Evolutionary conservation across 2,888 invertebrate genomes (phyloP).

Genomic region (Ashinkailepas kermadecensis): DNA sequence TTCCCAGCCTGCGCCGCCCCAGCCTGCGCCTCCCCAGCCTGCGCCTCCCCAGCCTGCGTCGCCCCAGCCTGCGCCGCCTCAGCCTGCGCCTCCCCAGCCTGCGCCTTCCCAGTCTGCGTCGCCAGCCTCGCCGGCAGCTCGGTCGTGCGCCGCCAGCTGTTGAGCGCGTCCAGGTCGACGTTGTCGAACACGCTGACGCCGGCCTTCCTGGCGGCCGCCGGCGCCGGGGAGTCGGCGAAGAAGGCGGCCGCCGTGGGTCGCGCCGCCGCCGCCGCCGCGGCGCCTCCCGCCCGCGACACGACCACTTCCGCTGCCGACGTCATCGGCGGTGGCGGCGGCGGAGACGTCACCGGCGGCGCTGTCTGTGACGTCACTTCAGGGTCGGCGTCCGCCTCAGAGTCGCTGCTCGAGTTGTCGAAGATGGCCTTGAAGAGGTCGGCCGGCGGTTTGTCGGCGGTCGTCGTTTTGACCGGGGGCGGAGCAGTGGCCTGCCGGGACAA

Average conservation of each 20-base stretch:
- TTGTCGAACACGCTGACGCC: constrained; percentile 33
- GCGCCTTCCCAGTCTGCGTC: background rate
- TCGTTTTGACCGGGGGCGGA: no score
- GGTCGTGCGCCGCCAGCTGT: constrained; percentile 26
- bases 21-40: background rate
- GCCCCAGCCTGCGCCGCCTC: background rate
- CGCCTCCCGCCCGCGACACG: background rate
- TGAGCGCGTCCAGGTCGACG: constrained; percentile 32
- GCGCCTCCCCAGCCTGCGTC: background rate
- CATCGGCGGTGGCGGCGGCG: background rate
- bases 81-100: background rate
- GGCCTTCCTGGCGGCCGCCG: background rate
- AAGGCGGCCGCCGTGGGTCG: background rate
- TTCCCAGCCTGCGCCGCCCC: background rate
- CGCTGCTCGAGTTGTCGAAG: constrained; percentile 68
- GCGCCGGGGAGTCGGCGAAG: background rate
- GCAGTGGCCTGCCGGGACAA: no score
- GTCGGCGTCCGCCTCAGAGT: constrained; percentile 50
- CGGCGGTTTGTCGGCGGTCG: background rate
- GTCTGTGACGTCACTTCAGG: constrained; percentile 15
- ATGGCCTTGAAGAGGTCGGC: constrained; percentile 81
- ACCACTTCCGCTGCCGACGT: background rate
- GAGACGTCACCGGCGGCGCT: background rate
- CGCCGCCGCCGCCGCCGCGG: background rate
- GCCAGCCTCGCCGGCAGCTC: background rate